Conservation (phyloP, 2,888 invertebrate species). For the Platynereis dumerilii region DNA sequence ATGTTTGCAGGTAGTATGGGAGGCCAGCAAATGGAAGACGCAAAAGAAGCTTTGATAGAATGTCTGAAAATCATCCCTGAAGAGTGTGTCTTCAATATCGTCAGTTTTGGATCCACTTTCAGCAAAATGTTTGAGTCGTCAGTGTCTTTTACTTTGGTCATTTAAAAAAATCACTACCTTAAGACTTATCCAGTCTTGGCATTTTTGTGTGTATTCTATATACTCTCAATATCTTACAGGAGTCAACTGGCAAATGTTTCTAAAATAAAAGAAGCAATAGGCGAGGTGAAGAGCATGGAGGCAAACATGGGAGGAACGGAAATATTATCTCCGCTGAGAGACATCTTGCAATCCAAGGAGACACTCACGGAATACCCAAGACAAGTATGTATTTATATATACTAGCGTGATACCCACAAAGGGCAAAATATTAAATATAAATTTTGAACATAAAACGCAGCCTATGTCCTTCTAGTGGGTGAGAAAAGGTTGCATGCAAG, state of each 20-base stretch:
- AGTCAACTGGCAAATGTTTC: too few relatives aligned
- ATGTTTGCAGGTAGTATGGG: background rate
- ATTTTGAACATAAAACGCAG: too few relatives aligned
- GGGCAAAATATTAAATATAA: too few relatives aligned
- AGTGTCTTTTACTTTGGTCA: background rate
- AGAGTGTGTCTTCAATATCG: slow-evolving; percentile 2
- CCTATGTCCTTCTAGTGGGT: too few relatives aligned
- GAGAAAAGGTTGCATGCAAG: too few relatives aligned
- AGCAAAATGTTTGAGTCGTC: background rate
- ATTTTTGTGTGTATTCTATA: too few relatives aligned
- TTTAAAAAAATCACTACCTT: too few relatives aligned
- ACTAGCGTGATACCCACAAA: too few relatives aligned
- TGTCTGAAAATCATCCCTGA: background rate
- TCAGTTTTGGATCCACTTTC: slow-evolving; percentile 3
- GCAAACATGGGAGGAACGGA: slow-evolving; percentile 2
- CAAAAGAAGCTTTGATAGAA: background rate
- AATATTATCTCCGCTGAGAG: background rate
- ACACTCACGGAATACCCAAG: background rate
- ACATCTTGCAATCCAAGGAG: background rate
- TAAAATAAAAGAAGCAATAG: too few relatives aligned
- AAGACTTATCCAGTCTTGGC: too few relatives aligned
- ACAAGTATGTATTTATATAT: slow-evolving; percentile 3
- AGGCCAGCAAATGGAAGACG: background rate
- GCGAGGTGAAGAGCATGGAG: background rate
- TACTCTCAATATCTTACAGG: too few relatives aligned